Evolutionary conservation across 2,797 vertebrate genomes (phyloP).

Genomic region (Nothura maculosa): DNA sequence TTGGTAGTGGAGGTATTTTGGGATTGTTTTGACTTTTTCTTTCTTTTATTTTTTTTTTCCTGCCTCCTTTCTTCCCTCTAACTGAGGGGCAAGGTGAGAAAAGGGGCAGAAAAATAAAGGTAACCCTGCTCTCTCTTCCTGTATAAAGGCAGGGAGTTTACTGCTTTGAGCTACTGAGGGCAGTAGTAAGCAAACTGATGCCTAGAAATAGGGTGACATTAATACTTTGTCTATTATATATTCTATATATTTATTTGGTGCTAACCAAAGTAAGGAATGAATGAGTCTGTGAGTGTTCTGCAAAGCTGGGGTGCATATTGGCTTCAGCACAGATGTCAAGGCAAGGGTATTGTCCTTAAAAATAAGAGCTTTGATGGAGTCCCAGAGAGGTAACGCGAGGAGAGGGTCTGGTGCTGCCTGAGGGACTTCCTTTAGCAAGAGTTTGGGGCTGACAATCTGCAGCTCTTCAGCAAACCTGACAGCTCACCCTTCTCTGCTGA

Average conservation of each 20-base stretch:
- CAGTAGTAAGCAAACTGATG: background rate
- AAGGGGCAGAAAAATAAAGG: background rate
- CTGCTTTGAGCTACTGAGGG: background rate
- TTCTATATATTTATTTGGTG: too few relatives aligned
- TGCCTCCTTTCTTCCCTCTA: too few relatives aligned
- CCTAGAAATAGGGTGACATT: accelerated
- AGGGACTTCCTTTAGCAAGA: background rate
- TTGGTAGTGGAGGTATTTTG: background rate
- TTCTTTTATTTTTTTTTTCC: too few relatives aligned
- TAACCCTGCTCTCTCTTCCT: background rate
- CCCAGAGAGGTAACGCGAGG: background rate
- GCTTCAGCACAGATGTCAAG: background rate
- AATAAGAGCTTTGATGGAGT: background rate
- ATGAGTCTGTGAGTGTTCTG: background rate
- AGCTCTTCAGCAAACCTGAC: background rate
- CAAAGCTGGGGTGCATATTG: background rate
- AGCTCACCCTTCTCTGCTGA: background rate
- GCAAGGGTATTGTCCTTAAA: background rate
- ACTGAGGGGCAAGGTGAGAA: accelerated
- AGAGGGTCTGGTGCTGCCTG: background rate
- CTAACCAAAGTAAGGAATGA: background rate
- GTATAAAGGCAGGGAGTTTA: background rate
- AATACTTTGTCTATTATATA: background rate
- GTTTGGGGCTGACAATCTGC: background rate
- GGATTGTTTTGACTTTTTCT: background rate